Percentiles rank a stretch among this genome's conserved stretches.
Evolutionary conservation across 2,113 vertebrate genomes (phyloP).

Genomic region (Riparia riparia): DNA sequence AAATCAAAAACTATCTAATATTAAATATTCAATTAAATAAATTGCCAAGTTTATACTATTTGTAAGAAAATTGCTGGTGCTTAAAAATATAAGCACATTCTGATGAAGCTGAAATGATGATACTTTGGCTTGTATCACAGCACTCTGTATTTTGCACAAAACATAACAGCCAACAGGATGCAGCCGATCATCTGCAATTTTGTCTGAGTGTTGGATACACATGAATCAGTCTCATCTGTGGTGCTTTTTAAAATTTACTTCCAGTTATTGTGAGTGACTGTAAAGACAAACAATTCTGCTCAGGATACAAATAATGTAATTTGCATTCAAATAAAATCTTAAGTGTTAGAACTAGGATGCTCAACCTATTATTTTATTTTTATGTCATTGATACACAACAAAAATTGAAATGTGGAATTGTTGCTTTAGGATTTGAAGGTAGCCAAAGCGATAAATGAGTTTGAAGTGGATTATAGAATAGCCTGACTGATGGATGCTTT

Average conservation of each 20-base stretch:
- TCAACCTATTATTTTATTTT: conserved; percentile 8
- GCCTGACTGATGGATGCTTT: background rate
- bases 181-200: background rate
- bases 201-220: conserved; percentile 4
- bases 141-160: background rate
- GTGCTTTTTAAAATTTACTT: background rate
- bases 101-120: conserved; percentile 27
- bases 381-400: background rate
- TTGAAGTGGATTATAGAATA: conserved; percentile 23
- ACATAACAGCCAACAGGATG: conserved; percentile 14
- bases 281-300: background rate
- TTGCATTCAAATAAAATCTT: conserved; percentile 36
- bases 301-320: conserved; percentile 45
- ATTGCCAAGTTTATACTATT: background rate
- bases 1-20: background rate
- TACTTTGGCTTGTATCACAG: background rate
- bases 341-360: conserved; percentile 3
- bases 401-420: background rate
- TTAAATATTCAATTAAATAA: conserved; percentile 40
- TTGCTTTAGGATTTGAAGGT: background rate
- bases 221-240: conserved; percentile 11
- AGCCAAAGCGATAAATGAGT: background rate
- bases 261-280: background rate
- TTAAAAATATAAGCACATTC: background rate
- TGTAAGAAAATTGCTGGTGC: conserved; percentile 6